Evolutionary conservation across 1,140 invertebrate species (phyloP).

Genomic region (Hyposmocoma kahamanoa): DNA sequence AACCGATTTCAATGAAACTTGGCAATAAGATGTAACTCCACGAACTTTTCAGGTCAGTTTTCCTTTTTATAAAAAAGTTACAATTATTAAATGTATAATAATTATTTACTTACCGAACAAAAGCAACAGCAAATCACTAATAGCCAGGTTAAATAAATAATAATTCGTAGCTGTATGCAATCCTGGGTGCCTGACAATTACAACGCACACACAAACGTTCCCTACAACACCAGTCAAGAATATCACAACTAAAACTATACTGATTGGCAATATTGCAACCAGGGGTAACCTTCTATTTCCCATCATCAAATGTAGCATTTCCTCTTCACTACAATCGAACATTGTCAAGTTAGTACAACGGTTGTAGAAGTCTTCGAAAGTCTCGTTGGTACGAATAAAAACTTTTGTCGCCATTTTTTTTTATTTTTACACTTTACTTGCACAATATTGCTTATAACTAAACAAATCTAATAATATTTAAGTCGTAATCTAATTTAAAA

Average conservation of each 20-base stretch:
- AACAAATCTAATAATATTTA: no score
- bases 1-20: no score
- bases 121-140: slow-evolving; percentile 84
- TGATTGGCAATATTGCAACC: slow-evolving; percentile 77
- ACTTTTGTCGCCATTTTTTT: slow-evolving; percentile 37
- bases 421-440: no score
- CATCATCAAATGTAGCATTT: slow-evolving; percentile 72
- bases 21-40: no score
- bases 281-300: slow-evolving; percentile 71
- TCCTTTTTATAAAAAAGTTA: no score
- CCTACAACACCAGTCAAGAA: slow-evolving; percentile 91
- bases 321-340: slow-evolving; percentile 72
- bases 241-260: slow-evolving; percentile 85
- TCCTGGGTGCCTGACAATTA: slow-evolving; percentile 87
- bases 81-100: neutral
- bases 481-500: no score
- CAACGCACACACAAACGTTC: slow-evolving; percentile 91
- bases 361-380: slow-evolving; percentile 51
- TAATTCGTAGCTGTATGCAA: slow-evolving; percentile 93
- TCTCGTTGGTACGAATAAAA: slow-evolving; percentile 53
- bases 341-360: slow-evolving; percentile 54
- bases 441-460: no score
- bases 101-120: slow-evolving; percentile 78
- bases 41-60: no score
- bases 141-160: slow-evolving; percentile 91